Base-by-base conservation (phyloP, 2,797 vertebrate species). In the Melanotaenia pygmaea region DNA sequence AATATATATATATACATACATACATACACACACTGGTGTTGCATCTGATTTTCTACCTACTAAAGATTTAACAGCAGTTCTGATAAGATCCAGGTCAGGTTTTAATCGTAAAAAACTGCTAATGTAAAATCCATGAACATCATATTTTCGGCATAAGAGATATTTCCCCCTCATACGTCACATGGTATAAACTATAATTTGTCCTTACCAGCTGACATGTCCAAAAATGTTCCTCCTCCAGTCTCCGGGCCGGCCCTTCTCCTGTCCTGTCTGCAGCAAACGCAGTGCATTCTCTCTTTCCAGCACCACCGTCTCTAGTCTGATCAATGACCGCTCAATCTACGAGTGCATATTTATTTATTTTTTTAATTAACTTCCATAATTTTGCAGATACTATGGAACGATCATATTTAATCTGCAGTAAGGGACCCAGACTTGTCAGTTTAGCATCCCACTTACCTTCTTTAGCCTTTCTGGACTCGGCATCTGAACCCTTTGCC, bases 391-490 rank as follows among this genome's bases (percentile, higher is more conserved):
- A 28, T n/a, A 9, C 60, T 11, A 26, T 34, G 32, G 0, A n/a
- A 4, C 30, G 37, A 11, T n/a, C n/a, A 28, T 5, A 74, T 56
- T n/a, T 22, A 10, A 56, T 62, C 53, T 45, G 32, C n/a, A 18
- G 20, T 12, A 16, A 16, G 13, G 56, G 9, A 13, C 12, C 24
- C 34, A 22, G 11, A 12, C 12, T 26, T 20, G 34, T 62, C 37
- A 47, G 11, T 40, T 47, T 11, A 63, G 45, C 4, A 26, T 64
- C 3, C 43, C 8, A 86, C 86, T 80, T 85, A 99, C 98, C 96
- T 99, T 99, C 70, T 91, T 94, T 76, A 98, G 70, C 51, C 98
- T 94, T 69, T 99, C 97, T 43, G 96, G 96, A 81, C 98, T 98
- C 0, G 98, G 97, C 97, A 99, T 99, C 20, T 85, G 91, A 68